A percentile compares a stretch with the other conserved stretches of the same genome.
Conservation (phyloP, 2,888 invertebrate species). For the Apeira syringaria region DNA sequence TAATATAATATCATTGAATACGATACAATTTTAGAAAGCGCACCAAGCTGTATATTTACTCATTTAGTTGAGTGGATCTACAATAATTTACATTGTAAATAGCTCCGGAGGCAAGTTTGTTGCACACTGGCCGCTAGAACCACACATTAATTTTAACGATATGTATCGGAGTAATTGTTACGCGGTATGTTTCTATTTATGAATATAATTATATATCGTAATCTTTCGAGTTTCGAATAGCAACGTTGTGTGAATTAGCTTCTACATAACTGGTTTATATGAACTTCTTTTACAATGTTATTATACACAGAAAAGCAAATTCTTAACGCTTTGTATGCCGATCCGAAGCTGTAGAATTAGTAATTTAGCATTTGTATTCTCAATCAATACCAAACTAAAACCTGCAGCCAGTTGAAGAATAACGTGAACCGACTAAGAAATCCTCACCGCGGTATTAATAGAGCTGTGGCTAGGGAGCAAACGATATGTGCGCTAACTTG, state of each 20-base stretch:
- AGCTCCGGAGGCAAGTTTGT: conserved; percentile 22
- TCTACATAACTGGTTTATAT: no score
- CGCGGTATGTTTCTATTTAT: conserved; percentile 20
- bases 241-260: conserved; percentile 26
- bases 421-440: conserved; percentile 6
- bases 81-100: conserved; percentile 30
- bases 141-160: conserved; percentile 25
- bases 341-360: background rate
- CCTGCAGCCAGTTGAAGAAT: no score
- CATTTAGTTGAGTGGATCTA: conserved; percentile 20
- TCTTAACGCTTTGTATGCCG: no score
- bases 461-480: conserved; percentile 6
- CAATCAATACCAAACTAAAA: no score
- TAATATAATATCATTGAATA: no score
- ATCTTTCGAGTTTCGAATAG: background rate
- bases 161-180: conserved; percentile 32
- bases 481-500: conserved; percentile 19
- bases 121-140: conserved; percentile 25
- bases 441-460: conserved; percentile 14
- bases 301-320: no score
- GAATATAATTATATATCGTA: background rate
- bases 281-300: no score
- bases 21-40: conserved; percentile 17
- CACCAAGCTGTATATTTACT: background rate
- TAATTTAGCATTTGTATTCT: no score